phyloP scores from a whole-genome alignment of 2,888 invertebrate genomes.

The Lacanobia wlatinum region DNA sequence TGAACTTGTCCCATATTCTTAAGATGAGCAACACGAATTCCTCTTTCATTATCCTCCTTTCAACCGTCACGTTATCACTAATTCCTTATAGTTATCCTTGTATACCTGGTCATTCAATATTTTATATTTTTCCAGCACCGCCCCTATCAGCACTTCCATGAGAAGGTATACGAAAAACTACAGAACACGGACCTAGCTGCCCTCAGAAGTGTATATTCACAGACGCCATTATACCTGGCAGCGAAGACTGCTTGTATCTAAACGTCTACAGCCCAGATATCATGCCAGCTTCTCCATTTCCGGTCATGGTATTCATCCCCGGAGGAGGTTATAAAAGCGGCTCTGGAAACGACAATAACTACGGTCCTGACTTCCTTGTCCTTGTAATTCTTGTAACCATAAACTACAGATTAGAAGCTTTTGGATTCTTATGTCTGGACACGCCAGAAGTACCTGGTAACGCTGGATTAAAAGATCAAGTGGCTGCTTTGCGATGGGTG shows the following conservation, averaged over 20 bases:
- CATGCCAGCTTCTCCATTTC: slow-evolving; percentile 59
- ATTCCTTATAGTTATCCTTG: not conserved
- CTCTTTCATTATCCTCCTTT: too few relatives aligned
- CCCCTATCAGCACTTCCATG: slow-evolving; percentile 73
- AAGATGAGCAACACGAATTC: too few relatives aligned
- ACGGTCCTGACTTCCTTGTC: slow-evolving; percentile 78
- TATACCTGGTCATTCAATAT: not conserved
- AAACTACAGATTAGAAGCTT: slow-evolving; percentile 75
- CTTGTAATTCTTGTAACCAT: slow-evolving; percentile 75
- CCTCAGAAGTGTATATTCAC: slow-evolving; percentile 72
- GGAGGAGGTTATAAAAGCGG: slow-evolving; percentile 76
- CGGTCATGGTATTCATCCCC: slow-evolving; percentile 79
- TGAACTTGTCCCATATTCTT: too few relatives aligned
- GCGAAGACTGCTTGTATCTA: slow-evolving; percentile 76
- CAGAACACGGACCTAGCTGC: slow-evolving; percentile 71
- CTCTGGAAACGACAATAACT: slow-evolving; percentile 70
- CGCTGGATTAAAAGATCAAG: slow-evolving; percentile 77
- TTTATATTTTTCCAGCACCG: not conserved
- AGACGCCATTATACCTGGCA: slow-evolving; percentile 60
- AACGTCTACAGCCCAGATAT: slow-evolving; percentile 76
- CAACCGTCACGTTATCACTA: not conserved
- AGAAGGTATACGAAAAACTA: slow-evolving; percentile 71
- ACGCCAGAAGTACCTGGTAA: slow-evolving; percentile 77
- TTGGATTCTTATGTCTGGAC: slow-evolving; percentile 75
- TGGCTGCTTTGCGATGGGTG: slow-evolving; percentile 75